Conservation (phyloP, 2,797 vertebrate genomes). For the Diplodus sargus region DNA sequence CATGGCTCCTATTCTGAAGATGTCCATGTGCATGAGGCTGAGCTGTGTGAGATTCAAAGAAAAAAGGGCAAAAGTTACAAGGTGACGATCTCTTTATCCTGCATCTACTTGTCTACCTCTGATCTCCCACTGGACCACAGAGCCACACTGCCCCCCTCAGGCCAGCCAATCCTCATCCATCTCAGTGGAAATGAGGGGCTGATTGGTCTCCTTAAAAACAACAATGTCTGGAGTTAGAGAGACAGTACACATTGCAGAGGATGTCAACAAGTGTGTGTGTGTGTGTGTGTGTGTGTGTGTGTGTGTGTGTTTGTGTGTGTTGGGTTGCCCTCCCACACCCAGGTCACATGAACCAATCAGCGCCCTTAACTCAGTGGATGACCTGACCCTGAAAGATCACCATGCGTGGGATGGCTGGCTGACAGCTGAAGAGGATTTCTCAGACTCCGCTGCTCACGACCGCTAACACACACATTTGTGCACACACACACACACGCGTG, state of each 20-base stretch:
- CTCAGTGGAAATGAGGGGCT: background rate
- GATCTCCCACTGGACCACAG: conserved; percentile 56
- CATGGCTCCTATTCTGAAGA: conserved; percentile 18
- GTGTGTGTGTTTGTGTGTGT: conserved; percentile 16
- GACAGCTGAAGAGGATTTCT: conserved; percentile 49
- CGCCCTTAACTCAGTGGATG: conserved; percentile 19
- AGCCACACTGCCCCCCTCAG: conserved; percentile 79
- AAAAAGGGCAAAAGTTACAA: conserved; percentile 28
- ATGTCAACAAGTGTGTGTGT: too few species aligned
- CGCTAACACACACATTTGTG: background rate
- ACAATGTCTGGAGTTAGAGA: background rate
- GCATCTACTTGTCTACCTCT: conserved; percentile 12
- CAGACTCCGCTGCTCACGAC: conserved; percentile 18
- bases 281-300: conserved; percentile 13
- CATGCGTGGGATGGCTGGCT: conserved; percentile 39
- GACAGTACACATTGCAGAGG: background rate
- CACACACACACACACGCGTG: conserved; percentile 1
- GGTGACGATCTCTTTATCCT: conserved; percentile 29
- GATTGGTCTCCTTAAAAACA: background rate
- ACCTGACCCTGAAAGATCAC: conserved; percentile 48
- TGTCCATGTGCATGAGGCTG: conserved; percentile 5
- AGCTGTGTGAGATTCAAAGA: conserved; percentile 12
- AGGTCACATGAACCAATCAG: conserved; percentile 56
- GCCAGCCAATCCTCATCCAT: conserved; percentile 12
- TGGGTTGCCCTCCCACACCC: conserved; percentile 22